Conservation (phyloP, 2,888 invertebrate genomes). For the Tetragonula carbonaria region DNA sequence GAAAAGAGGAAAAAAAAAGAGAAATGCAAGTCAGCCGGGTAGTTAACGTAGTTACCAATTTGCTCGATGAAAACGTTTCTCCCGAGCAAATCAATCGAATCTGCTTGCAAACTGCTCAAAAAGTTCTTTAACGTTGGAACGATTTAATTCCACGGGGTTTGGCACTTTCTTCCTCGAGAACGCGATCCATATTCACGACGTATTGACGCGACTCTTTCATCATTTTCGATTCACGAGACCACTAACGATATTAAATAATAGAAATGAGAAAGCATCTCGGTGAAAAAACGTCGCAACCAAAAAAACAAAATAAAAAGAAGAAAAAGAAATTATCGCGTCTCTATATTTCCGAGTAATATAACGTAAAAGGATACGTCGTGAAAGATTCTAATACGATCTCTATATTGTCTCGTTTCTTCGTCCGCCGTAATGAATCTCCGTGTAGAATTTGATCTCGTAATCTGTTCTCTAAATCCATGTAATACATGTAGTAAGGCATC, state of each 20-base stretch:
- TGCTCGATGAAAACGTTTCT: background rate
- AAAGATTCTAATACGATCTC: background rate
- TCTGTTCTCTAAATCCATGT: background rate
- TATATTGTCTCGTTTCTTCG: too few relatives aligned
- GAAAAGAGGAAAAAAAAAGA: background rate
- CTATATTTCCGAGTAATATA: background rate
- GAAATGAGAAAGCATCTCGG: background rate
- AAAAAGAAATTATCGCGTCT: background rate
- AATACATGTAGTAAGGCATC: background rate
- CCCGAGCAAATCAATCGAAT: background rate
- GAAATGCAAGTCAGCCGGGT: background rate
- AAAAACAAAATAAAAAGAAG: background rate
- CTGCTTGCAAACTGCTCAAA: background rate
- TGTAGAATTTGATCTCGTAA: background rate
- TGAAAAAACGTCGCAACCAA: background rate
- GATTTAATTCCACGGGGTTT: slow-evolving; percentile 1
- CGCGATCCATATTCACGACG: slow-evolving; percentile 6
- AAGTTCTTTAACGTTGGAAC: background rate
- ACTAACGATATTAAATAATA: background rate
- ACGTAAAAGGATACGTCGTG: background rate
- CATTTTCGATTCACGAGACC: background rate
- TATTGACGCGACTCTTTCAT: background rate
- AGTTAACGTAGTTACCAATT: slow-evolving; percentile 1
- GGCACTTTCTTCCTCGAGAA: background rate
- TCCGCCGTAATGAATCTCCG: background rate